Percentiles rank a stretch among this genome's conserved stretches.
Conservation (phyloP, 2,113 vertebrate species). For the Sorex araneus region DNA sequence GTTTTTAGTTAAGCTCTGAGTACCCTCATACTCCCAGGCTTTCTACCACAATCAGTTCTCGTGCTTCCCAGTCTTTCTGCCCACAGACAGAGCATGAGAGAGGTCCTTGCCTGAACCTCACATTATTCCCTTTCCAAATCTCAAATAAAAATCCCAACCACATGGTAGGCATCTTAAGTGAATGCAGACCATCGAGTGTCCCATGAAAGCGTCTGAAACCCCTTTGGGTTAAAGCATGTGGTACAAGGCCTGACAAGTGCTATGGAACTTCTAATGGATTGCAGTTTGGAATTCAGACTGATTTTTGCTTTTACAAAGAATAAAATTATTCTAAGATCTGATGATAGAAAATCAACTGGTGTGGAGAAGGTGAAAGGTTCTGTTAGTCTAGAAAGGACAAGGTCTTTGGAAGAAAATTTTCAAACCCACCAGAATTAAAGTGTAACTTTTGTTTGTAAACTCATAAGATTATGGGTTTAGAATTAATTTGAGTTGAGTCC, state of each 20-base stretch:
- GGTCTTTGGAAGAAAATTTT: slow-evolving; percentile 4
- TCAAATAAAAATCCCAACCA: slow-evolving; percentile 57
- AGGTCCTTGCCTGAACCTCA: neutral
- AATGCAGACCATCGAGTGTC: slow-evolving; percentile 33
- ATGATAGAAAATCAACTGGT: slow-evolving; percentile 26
- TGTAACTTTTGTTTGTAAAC: slow-evolving; percentile 76
- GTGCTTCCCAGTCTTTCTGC: neutral
- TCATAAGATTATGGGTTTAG: slow-evolving; percentile 58
- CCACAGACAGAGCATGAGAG: neutral
- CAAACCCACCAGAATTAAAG: slow-evolving; percentile 55
- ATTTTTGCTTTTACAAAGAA: slow-evolving; percentile 62
- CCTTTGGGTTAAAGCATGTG: slow-evolving; percentile 45
- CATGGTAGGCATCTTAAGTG: slow-evolving; percentile 56
- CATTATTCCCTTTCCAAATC: slow-evolving; percentile 34
- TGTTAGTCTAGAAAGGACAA: slow-evolving; percentile 17
- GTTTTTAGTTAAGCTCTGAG: neutral
- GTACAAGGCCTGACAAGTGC: neutral
- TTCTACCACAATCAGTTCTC: neutral
- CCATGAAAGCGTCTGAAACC: neutral
- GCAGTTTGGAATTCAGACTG: slow-evolving; percentile 17
- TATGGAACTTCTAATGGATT: slow-evolving; percentile 28
- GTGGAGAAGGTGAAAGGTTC: neutral
- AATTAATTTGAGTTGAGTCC: slow-evolving; percentile 69
- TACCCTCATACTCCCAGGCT: neutral
- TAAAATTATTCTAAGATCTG: slow-evolving; percentile 24